A percentile compares a stretch with the other conserved stretches of the same genome.
Evolutionary conservation across 2,113 vertebrate species (phyloP).

Genomic region (Triplophysa siluroides): DNA sequence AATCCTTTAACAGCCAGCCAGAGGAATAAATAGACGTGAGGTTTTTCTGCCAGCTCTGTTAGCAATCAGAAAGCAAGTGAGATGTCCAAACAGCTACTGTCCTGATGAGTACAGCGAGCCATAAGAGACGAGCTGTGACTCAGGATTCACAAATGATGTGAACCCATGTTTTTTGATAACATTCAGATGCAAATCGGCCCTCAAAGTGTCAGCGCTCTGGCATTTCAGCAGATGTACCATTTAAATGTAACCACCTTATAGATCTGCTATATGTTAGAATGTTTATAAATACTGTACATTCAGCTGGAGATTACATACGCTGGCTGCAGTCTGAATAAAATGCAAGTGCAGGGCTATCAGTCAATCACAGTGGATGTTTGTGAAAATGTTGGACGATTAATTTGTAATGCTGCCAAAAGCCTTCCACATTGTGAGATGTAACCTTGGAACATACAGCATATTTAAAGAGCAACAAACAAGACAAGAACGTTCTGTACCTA

Average conservation of each 20-base stretch:
- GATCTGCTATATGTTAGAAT: neutral
- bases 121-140: neutral
- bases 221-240: neutral
- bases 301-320: conserved; percentile 1
- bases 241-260: neutral
- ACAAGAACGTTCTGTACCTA: no score
- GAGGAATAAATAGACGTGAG: neutral
- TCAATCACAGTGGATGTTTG: neutral
- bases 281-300: conserved; percentile 15
- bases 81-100: neutral
- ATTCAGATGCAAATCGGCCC: conserved; percentile 12
- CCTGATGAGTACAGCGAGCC: neutral
- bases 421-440: no score
- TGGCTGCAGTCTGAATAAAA: neutral
- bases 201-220: neutral
- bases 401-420: no score
- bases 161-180: neutral
- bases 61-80: conserved; percentile 9
- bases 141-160: neutral
- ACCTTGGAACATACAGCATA: no score
- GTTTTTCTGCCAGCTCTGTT: no score
- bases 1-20: neutral
- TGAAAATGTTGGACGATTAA: neutral
- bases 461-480: no score
- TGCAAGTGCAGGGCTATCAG: neutral